Base-by-base conservation (phyloP, 2,113 vertebrate genomes). In the Pycnonotus jocosus region DNA sequence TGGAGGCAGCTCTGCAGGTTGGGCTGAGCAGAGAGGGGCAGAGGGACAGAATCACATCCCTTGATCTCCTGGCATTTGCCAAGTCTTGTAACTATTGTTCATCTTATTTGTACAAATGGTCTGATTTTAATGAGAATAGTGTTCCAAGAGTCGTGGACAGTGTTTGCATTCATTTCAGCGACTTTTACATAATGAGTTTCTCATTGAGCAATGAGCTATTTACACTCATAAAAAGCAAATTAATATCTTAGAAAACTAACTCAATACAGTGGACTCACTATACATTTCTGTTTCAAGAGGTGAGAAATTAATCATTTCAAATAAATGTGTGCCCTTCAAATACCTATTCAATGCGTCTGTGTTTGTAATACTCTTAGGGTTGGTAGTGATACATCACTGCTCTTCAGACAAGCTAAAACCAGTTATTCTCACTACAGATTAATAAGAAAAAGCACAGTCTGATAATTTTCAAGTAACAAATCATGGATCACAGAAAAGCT, bases 1-100 rank as follows among this genome's bases (percentile, higher is more conserved):
- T 54, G 84, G 20, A 24, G 0, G 16, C 47, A 47, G 47, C 24
- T 0, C 74, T 62, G n/a, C n/a, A 40, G 19, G 38, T 0, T 15
- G 31, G 7, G 2, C 11, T 62, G 1, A 40, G 56, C 30, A 54
- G 40, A 28, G 45, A 0, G 2, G 44, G 3, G 13, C 7, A 77
- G 6, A 16, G 38, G 3, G n/a, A 0, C 9, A 64, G 21, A 72
- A 31, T 37, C 17, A 15, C 17, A 24, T 62, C 31, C 12, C 35
- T 35, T 27, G 15, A 48, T 17, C 31, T 72, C 50, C 42, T 50
- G 35, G 8, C 25, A 42, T 28, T 25, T 11, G 1, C 12, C 47
- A 45, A 31, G 13, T 80, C 9, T 64, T 31, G 18, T 64, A 74
- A 37, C 10, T 27, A 8, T 62, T 47, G 12, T 25, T 85, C 23